phyloP scores from a whole-genome alignment of 1,140 invertebrate genomes.

The Mizuhopecten yessoensis region DNA sequence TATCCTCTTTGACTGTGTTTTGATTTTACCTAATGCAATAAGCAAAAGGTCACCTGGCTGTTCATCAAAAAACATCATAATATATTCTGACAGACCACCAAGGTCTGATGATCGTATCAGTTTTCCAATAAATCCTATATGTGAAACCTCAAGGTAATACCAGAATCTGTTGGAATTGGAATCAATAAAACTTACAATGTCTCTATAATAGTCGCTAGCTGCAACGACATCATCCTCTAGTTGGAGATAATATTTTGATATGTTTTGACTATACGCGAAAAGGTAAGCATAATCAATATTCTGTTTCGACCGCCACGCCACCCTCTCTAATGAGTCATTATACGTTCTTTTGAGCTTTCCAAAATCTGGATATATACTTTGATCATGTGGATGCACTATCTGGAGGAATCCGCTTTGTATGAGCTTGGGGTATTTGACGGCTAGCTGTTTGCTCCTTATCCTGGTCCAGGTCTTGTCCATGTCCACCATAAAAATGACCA shows the following conservation, averaged over 20 bases:
- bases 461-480: constrained; percentile 69
- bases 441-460: constrained; percentile 54
- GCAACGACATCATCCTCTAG: constrained; percentile 82
- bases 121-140: constrained; percentile 82
- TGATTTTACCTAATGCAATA: constrained; percentile 67
- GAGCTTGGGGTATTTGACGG: constrained; percentile 57
- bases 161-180: constrained; percentile 67
- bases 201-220: constrained; percentile 74
- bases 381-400: constrained; percentile 72
- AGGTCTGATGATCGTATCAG: constrained; percentile 77
- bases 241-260: constrained; percentile 80
- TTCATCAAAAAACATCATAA: constrained; percentile 78
- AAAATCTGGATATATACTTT: constrained; percentile 77
- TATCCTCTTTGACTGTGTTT: constrained; percentile 64
- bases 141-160: constrained; percentile 80
- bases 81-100: constrained; percentile 70
- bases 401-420: constrained; percentile 75
- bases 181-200: constrained; percentile 75
- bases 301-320: constrained; percentile 82
- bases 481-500: constrained; percentile 74
- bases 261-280: constrained; percentile 74
- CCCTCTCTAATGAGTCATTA: constrained; percentile 76
- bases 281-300: constrained; percentile 81
- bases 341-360: constrained; percentile 77
- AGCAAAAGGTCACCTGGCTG: constrained; percentile 81